A percentile compares a stretch with the other conserved stretches of the same genome.
phyloP scores from a whole-genome alignment of 2,888 invertebrate species.

The Lepidonotus clava region DNA sequence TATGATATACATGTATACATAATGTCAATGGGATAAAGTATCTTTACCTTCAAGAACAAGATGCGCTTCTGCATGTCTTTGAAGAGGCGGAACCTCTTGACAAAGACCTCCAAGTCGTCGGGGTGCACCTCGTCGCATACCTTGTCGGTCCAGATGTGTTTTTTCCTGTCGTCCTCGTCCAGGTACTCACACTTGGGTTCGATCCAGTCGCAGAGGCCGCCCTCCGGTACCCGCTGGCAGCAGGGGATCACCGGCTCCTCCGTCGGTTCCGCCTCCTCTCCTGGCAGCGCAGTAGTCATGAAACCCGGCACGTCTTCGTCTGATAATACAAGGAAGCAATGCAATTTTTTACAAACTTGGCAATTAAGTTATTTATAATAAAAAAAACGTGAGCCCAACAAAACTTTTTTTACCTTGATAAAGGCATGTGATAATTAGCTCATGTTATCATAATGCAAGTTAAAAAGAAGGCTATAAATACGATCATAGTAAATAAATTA shows the following conservation, averaged over 20 bases:
- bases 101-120: constrained; percentile 62
- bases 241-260: constrained; percentile 59
- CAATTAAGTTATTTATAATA: too few species aligned
- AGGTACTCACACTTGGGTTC: constrained; percentile 55
- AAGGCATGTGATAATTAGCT: too few species aligned
- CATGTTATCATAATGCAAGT: too few species aligned
- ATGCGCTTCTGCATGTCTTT: constrained; percentile 57
- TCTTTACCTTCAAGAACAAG: constrained; percentile 22
- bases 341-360: neutral
- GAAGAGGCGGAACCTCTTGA: constrained; percentile 57
- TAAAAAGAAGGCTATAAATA: too few species aligned
- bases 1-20: too few species aligned
- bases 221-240: constrained; percentile 56
- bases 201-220: constrained; percentile 63
- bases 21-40: too few species aligned
- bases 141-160: constrained; percentile 59
- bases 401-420: too few species aligned
- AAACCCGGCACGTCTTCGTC: neutral
- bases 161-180: constrained; percentile 57
- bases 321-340: neutral
- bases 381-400: too few species aligned
- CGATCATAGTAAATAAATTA: too few species aligned
- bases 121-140: constrained; percentile 63
- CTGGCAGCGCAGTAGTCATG: constrained; percentile 25
- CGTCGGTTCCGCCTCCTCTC: constrained; percentile 48